Evolutionary conservation across 1,140 invertebrate species (phyloP).

Genomic region (Heliconius nattereri): DNA sequence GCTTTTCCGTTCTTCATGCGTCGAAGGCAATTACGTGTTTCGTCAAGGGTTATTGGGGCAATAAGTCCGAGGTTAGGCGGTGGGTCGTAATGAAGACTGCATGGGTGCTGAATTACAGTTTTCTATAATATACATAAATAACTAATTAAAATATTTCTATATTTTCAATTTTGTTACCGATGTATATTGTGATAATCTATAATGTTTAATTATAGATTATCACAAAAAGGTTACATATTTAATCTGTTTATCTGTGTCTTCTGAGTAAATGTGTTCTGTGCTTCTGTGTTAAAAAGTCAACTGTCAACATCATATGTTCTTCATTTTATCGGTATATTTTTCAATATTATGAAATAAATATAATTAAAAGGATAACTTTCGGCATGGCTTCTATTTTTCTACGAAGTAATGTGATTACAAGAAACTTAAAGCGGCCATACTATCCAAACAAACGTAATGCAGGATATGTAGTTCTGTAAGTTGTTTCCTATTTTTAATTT

Average conservation of each 20-base stretch:
- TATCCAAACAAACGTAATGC: constrained; percentile 73
- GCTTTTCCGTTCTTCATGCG: too few species aligned
- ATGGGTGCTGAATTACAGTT: too few species aligned
- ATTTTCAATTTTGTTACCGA: too few species aligned
- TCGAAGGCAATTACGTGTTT: too few species aligned
- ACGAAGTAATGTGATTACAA: constrained; percentile 59
- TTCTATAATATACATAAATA: too few species aligned
- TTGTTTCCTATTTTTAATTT: constrained; percentile 37
- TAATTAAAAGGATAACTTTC: constrained; percentile 35
- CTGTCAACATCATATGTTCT: constrained; percentile 47
- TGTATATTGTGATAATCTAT: too few species aligned
- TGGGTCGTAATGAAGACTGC: too few species aligned
- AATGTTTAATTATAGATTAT: too few species aligned
- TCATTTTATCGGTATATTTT: constrained; percentile 37
- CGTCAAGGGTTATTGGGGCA: too few species aligned
- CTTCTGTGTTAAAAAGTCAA: constrained; percentile 23
- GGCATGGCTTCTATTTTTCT: constrained; percentile 70
- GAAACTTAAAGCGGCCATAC: constrained; percentile 67
- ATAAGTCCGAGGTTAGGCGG: too few species aligned
- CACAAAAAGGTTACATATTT: neutral
- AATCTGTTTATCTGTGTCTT: constrained; percentile 3
- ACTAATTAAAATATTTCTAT: too few species aligned
- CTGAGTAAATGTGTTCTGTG: too few species aligned
- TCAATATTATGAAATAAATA: constrained; percentile 57
- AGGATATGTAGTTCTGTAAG: constrained; percentile 76